Evolutionary conservation across 2,888 invertebrate species (phyloP).

Genomic region (Luffia ferchaultella): DNA sequence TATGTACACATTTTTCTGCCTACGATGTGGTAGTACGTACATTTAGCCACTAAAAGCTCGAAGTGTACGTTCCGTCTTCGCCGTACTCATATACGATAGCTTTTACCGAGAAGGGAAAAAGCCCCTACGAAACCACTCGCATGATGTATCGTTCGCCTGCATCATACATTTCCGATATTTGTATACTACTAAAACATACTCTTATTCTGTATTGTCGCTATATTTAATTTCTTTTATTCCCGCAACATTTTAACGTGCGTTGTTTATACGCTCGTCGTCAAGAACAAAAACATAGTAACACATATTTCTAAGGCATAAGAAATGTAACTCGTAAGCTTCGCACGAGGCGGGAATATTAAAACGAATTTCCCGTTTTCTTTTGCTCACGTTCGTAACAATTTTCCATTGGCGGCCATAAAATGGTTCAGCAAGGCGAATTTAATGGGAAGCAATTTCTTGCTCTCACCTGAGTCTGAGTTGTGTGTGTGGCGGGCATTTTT

Average conservation of each 20-base stretch:
- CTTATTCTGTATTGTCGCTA: not conserved
- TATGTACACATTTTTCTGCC: not conserved
- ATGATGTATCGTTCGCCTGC: not conserved
- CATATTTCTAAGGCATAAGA: not conserved
- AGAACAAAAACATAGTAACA: not conserved
- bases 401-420: conserved; percentile 48
- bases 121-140: not conserved
- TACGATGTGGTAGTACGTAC: not conserved
- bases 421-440: conserved; percentile 40
- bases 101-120: not conserved
- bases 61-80: not conserved
- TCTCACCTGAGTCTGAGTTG: conserved; percentile 41
- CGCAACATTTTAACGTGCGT: too few relatives aligned
- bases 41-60: not conserved
- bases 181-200: too few relatives aligned
- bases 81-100: not conserved
- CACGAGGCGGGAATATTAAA: conserved; percentile 45
- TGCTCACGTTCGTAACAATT: conserved; percentile 35
- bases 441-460: conserved; percentile 50
- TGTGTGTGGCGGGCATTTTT: conserved; percentile 1
- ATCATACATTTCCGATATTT: not conserved
- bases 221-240: not conserved
- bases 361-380: conserved; percentile 25
- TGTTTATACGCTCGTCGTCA: too few relatives aligned
- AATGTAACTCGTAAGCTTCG: conserved; percentile 21